Percentiles rank a stretch among this genome's conserved stretches.
phyloP scores from a whole-genome alignment of 1,140 invertebrate genomes.

The Drosophila bocqueti region DNA sequence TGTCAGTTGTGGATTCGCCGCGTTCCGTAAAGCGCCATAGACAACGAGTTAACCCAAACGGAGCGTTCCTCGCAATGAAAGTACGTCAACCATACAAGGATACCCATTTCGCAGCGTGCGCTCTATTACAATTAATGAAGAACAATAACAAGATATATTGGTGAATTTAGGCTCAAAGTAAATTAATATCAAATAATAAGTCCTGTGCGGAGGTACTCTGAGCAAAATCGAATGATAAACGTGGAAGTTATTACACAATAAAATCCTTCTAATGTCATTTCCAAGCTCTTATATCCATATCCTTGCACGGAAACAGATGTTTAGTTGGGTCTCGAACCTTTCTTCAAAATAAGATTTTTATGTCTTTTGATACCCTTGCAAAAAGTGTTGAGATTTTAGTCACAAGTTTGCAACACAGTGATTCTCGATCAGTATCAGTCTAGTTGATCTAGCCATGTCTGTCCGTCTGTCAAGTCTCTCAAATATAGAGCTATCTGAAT shows the following conservation, averaged over 20 bases:
- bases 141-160: not conserved
- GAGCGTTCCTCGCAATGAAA: constrained; percentile 64
- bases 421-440: not conserved
- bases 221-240: not conserved
- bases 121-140: not conserved
- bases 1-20: constrained; percentile 72
- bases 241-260: not conserved
- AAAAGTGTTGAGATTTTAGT: not conserved
- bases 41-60: constrained; percentile 34
- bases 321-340: not conserved
- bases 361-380: not conserved
- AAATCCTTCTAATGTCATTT: not conserved
- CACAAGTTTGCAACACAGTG: not conserved
- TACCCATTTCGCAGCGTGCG: constrained; percentile 35
- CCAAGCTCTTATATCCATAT: not conserved
- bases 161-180: not conserved
- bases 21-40: constrained; percentile 28
- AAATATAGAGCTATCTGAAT: not conserved
- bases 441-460: not conserved
- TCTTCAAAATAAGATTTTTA: not conserved
- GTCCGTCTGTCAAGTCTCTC: not conserved
- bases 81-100: constrained; percentile 39
- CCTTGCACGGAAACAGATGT: not conserved
- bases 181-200: not conserved
- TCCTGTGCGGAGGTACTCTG: not conserved